These are phyloP conservation scores for Ciconia maguari DNA, from an alignment of 2,113 vertebrate genomes.

Conservation along the genomic window DNA sequence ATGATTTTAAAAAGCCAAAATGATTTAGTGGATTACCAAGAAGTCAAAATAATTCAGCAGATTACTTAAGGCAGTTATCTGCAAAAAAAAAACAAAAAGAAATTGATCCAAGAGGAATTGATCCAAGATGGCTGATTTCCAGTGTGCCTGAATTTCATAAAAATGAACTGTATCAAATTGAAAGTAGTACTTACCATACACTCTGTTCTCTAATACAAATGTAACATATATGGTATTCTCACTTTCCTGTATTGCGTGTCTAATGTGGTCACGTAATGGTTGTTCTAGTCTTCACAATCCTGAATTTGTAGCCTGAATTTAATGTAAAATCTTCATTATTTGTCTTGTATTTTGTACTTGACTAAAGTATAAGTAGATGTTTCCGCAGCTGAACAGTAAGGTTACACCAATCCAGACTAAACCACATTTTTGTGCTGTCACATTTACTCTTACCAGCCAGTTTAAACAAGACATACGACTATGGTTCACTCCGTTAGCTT, in stretches of 20 bases:
- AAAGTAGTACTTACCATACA: neutral
- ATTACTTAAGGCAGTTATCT: neutral
- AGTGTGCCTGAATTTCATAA: neutral
- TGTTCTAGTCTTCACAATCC: neutral
- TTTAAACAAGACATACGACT: neutral
- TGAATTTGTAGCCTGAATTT: neutral
- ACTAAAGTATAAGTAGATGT: neutral
- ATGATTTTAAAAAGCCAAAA: neutral
- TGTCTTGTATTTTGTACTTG: neutral
- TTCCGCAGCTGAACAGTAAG: neutral
- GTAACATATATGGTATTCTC: neutral
- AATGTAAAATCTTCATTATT: neutral
- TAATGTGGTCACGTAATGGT: neutral
- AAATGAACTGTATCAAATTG: neutral
- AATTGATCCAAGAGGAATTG: neutral
- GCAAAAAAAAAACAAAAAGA: neutral
- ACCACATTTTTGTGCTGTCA: neutral
- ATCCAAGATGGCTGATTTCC: neutral
- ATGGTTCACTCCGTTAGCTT: neutral
- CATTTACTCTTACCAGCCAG: neutral
- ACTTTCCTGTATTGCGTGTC: neutral
- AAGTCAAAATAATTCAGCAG: neutral
- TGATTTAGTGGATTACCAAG: neutral
- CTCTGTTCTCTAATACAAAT: neutral
- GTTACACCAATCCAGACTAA: neutral